phyloP scores from a whole-genome alignment of 2,797 vertebrate species.

The Botia almorhae region DNA sequence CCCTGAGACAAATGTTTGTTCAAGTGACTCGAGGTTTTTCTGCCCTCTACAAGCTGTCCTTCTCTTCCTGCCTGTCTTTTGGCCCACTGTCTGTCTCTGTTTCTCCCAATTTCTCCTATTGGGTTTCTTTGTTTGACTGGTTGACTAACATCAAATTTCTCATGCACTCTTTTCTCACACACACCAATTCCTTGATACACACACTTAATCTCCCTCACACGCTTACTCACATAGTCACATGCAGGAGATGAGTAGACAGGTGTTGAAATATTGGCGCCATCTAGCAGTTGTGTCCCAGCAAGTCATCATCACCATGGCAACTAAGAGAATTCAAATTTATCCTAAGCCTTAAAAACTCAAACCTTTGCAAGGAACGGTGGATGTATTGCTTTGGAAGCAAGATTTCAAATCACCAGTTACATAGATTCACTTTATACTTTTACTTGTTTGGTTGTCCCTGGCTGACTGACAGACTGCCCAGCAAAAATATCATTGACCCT shows the following conservation, averaged over 20 bases:
- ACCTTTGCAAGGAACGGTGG: slow-evolving; percentile 11
- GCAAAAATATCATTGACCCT: no score
- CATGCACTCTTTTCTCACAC: slow-evolving; percentile 24
- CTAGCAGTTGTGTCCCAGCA: slow-evolving; percentile 43
- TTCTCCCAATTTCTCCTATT: slow-evolving; percentile 22
- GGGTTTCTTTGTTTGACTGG: slow-evolving; percentile 22
- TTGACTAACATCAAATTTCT: slow-evolving; percentile 20
- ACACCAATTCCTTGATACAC: slow-evolving; percentile 1
- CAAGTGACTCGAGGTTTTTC: slow-evolving; percentile 39
- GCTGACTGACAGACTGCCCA: neutral
- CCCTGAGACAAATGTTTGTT: slow-evolving; percentile 18
- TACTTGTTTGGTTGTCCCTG: neutral
- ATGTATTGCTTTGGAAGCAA: neutral
- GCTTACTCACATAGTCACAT: slow-evolving; percentile 19
- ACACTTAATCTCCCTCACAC: slow-evolving; percentile 32
- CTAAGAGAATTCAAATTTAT: slow-evolving; percentile 38
- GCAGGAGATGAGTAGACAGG: slow-evolving; percentile 43
- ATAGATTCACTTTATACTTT: neutral
- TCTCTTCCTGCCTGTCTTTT: slow-evolving; percentile 33
- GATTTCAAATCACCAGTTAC: neutral
- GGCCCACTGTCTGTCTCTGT: neutral
- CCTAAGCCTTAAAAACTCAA: slow-evolving; percentile 28
- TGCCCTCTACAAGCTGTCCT: slow-evolving; percentile 38
- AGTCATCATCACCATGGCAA: slow-evolving; percentile 44
- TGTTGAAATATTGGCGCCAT: slow-evolving; percentile 50